Percentiles rank a stretch among this genome's conserved stretches.
Evolutionary conservation across 2,888 invertebrate species (phyloP).

Genomic region (Drosophila monieri): DNA sequence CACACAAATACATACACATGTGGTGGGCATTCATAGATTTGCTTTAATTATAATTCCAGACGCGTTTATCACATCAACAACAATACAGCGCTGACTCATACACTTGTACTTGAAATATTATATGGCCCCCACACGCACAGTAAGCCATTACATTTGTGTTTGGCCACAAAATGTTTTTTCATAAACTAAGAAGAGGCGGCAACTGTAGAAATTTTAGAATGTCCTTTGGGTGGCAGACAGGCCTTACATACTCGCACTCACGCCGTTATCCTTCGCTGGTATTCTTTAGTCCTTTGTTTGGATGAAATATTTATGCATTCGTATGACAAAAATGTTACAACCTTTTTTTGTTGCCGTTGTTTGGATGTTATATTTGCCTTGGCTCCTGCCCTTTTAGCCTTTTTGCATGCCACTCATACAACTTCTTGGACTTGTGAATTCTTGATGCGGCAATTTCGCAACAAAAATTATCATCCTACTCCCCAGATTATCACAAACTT

Average conservation of each 20-base stretch:
- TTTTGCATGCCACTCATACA: constrained; percentile 13
- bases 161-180: constrained; percentile 73
- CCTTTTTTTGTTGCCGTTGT: constrained; percentile 18
- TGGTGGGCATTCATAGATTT: constrained; percentile 71
- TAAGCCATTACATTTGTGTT: constrained; percentile 55
- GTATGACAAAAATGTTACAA: constrained; percentile 58
- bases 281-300: constrained; percentile 57
- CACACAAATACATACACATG: constrained; percentile 12
- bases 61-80: constrained; percentile 80
- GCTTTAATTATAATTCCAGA: constrained; percentile 78
- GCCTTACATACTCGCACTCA: neutral
- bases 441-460: constrained; percentile 55
- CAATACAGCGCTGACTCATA: constrained; percentile 55
- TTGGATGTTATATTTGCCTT: constrained; percentile 32
- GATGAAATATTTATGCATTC: constrained; percentile 66
- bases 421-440: constrained; percentile 42
- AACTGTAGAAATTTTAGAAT: constrained; percentile 61
- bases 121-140: constrained; percentile 30
- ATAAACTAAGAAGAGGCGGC: constrained; percentile 49
- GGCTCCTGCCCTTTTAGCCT: neutral
- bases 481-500: constrained; percentile 33
- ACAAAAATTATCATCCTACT: constrained; percentile 33
- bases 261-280: constrained; percentile 5
- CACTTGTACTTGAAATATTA: constrained; percentile 73
- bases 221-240: constrained; percentile 39